Conservation (phyloP, 2,888 invertebrate genomes). For the Hypena proboscidalis region DNA sequence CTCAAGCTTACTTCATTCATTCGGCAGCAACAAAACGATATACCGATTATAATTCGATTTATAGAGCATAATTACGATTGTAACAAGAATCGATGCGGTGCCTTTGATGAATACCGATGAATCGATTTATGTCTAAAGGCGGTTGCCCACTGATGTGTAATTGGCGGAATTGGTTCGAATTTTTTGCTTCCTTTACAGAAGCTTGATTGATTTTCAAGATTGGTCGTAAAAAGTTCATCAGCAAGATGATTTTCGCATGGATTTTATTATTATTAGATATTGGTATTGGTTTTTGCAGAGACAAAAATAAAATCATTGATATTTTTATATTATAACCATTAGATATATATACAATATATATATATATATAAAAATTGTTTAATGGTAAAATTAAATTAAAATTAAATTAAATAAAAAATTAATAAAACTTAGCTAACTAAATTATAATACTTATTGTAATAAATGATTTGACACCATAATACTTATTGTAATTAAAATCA, state of each 20-base stretch:
- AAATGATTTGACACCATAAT: no score
- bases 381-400: no score
- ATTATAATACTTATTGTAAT: no score
- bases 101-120: constrained; percentile 63
- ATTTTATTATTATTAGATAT: not conserved
- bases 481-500: no score
- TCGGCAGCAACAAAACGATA: constrained; percentile 38
- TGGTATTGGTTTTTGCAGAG: no score
- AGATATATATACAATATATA: no score
- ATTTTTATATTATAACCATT: no score
- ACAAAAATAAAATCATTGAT: no score
- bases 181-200: constrained; percentile 6
- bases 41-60: constrained; percentile 55
- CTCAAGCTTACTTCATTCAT: not conserved
- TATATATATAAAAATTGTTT: no score
- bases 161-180: constrained; percentile 11
- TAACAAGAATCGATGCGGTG: constrained; percentile 52
- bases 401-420: no score
- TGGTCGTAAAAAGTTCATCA: not conserved
- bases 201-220: constrained; percentile 3
- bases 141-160: constrained; percentile 22
- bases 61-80: constrained; percentile 59
- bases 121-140: constrained; percentile 42
- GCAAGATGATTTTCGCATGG: not conserved
- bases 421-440: no score